phyloP scores from a whole-genome alignment of 2,113 vertebrate species.

The Thermophis baileyi region DNA sequence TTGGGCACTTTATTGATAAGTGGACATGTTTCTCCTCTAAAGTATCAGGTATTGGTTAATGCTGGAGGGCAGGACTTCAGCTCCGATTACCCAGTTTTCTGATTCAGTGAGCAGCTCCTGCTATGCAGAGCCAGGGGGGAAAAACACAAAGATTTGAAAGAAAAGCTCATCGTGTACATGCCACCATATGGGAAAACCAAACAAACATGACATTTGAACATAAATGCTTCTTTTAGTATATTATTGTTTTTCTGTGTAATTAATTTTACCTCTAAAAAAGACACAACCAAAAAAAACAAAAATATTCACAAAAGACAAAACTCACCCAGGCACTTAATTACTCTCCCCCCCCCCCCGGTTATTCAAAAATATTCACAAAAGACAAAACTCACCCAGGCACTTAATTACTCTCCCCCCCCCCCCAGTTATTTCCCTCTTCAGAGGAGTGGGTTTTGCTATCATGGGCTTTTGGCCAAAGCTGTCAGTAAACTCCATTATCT shows the following conservation, averaged over 20 bases:
- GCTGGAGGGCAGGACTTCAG: neutral
- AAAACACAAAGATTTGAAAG: neutral
- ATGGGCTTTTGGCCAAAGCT: slow-evolving; percentile 3
- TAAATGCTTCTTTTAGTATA: neutral
- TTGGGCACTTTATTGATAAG: neutral
- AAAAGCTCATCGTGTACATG: neutral
- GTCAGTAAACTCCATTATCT: slow-evolving; percentile 1
- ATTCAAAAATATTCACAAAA: neutral
- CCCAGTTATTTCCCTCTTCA: neutral
- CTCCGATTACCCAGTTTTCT: slow-evolving; percentile 5
- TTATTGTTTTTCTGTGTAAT: neutral
- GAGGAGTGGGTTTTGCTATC: neutral
- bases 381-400: neutral
- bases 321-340: neutral
- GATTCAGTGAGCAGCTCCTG: slow-evolving; percentile 16
- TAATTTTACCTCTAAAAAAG: neutral
- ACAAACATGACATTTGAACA: neutral
- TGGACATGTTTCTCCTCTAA: neutral
- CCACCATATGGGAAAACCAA: neutral
- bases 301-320: neutral
- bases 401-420: neutral
- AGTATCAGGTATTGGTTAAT: slow-evolving; percentile 20
- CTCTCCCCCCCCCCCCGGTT: no score
- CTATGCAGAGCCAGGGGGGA: neutral
- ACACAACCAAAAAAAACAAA: neutral